A percentile compares a stretch with the other conserved stretches of the same genome.
Conservation (phyloP, 2,797 vertebrate genomes). For the Sebastes variabilis region DNA sequence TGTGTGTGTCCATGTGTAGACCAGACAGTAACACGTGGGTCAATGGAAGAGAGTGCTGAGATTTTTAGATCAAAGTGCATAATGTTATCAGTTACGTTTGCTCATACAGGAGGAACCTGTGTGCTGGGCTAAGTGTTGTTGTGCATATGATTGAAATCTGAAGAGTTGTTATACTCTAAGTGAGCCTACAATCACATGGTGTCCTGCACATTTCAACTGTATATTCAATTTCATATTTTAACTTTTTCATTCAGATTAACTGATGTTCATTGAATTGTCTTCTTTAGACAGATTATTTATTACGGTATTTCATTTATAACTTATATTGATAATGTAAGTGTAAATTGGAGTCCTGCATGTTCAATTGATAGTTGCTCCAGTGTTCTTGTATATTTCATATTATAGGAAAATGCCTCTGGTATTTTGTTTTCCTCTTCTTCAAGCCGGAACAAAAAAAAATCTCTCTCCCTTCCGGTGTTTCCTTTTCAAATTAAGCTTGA, state of each 20-base stretch:
- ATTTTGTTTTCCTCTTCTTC: not conserved
- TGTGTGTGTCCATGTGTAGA: conserved; percentile 24
- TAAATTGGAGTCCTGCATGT: not conserved
- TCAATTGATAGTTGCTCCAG: not conserved
- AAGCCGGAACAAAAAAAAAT: not conserved
- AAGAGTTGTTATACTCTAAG: not conserved
- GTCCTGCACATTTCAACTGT: not conserved
- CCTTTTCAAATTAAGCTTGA: not conserved
- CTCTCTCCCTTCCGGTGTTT: conserved; percentile 6
- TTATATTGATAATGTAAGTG: not conserved
- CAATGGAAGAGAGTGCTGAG: not conserved
- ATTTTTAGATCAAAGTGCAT: not conserved
- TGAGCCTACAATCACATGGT: not conserved
- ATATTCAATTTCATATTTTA: not conserved
- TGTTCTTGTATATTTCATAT: conserved; percentile 3
- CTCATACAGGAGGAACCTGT: not conserved
- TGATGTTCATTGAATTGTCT: fast-evolving
- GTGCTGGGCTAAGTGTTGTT: not conserved
- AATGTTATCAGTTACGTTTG: not conserved
- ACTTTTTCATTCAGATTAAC: not conserved
- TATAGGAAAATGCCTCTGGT: not conserved
- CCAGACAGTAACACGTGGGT: conserved; percentile 66
- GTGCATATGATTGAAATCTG: not conserved
- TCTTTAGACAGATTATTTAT: not conserved
- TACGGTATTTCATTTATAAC: not conserved